Evolutionary conservation across 2,113 vertebrate species (phyloP).

Genomic region (Sus scrofa): DNA sequence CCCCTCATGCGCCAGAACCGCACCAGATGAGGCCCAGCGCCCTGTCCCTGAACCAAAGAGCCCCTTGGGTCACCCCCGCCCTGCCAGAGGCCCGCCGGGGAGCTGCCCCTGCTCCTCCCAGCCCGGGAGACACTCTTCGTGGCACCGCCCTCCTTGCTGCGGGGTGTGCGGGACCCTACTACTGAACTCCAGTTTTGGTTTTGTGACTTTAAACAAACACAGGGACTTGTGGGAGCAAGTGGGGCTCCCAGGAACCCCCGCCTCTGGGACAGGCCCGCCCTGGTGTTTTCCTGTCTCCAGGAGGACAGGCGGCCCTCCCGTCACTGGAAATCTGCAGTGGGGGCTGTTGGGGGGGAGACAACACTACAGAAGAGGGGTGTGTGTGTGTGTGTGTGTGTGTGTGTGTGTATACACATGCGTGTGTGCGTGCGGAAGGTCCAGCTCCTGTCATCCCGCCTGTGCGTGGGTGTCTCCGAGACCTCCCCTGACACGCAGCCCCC

Average conservation of each 20-base stretch:
- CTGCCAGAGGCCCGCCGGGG: conserved; percentile 5
- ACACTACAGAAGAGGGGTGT: not conserved
- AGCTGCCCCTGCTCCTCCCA: not conserved
- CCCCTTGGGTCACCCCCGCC: conserved; percentile 31
- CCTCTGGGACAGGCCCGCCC: not conserved
- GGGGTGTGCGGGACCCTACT: conserved; percentile 49
- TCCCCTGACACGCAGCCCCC: not conserved
- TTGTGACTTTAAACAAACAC: conserved; percentile 41
- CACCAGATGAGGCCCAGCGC: conserved; percentile 89
- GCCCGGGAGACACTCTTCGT: not conserved
- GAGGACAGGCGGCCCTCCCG: not conserved
- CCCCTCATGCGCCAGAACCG: conserved; percentile 97
- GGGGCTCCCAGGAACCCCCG: not conserved
- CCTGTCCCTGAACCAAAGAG: conserved; percentile 76
- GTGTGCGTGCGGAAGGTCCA: not conserved
- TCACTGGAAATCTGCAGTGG: conserved; percentile 71
- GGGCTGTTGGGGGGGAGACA: not conserved
- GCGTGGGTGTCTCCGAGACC: not conserved
- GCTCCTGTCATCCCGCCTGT: not conserved
- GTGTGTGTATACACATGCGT: fast-evolving
- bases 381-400: fast-evolving
- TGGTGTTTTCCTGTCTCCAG: not conserved
- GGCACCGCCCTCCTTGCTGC: not conserved
- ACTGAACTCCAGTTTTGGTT: conserved; percentile 67
- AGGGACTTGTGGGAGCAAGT: not conserved